Evolutionary conservation across 2,888 invertebrate genomes (phyloP).

Genomic region (Diaperis boleti): DNA sequence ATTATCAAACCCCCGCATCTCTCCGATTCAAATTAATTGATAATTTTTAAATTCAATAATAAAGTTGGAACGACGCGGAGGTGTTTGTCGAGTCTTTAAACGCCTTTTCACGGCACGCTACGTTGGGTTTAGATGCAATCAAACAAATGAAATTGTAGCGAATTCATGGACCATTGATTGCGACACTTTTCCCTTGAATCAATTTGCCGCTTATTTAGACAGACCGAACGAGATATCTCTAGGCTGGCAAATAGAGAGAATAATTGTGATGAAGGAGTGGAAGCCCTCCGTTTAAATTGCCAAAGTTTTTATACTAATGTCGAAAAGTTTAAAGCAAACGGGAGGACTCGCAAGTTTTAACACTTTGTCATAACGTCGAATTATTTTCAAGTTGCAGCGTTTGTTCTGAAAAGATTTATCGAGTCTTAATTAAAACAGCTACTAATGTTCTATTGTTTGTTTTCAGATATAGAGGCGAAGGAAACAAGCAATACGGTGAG

Average conservation of each 20-base stretch:
- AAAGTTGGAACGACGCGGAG: constrained; percentile 13
- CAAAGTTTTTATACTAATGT: too few relatives aligned
- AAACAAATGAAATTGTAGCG: constrained; percentile 42
- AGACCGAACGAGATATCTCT: constrained; percentile 10
- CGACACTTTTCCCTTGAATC: constrained; percentile 33
- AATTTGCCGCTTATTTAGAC: constrained; percentile 27
- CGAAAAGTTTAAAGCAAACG: too few relatives aligned
- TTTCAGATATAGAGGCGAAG: too few relatives aligned
- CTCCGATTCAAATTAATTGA: constrained; percentile 24
- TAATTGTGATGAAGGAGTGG: neutral
- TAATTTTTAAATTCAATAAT: constrained; percentile 27
- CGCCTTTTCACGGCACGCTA: constrained; percentile 36
- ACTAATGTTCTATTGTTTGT: too few relatives aligned
- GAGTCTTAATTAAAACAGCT: too few relatives aligned
- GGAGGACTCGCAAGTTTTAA: too few relatives aligned
- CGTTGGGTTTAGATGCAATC: constrained; percentile 37
- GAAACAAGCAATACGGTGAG: too few relatives aligned
- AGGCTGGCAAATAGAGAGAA: neutral
- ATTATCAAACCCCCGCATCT: neutral
- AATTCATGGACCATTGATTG: constrained; percentile 40
- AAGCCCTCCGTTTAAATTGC: neutral
- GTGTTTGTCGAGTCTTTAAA: constrained; percentile 3
- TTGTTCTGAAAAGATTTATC: too few relatives aligned
- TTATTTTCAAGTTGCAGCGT: too few relatives aligned
- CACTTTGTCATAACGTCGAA: too few relatives aligned